Evolutionary conservation across 2,888 invertebrate genomes (phyloP), one percentile per base, ranked within the genome.

Genomic region (Cerastis rubricosa): DNA sequence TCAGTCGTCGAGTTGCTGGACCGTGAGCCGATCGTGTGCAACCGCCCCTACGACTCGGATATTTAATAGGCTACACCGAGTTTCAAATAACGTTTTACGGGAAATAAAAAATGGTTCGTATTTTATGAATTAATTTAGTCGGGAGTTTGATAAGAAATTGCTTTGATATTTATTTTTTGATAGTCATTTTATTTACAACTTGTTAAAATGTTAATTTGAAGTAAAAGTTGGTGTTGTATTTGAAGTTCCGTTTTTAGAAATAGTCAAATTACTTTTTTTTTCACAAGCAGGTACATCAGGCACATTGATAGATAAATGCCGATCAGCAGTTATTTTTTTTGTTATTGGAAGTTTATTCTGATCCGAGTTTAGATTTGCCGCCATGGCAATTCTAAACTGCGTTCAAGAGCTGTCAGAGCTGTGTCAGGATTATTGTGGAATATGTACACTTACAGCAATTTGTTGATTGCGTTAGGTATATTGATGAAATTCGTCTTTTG

Each of bases 61-160:
- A 85, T 85, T 76, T 69, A 74, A 83, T 74, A 71, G 64, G 72
- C 79, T 43, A 69, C 65, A 66, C 43, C 17, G 17, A 78, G 57
- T 78, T 81, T 83, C 66, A 49, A 74, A 82, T 79, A 84, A 59
- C 70, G 63, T 78, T 80, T 73, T 12, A 76, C 25, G 40, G 70
- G 67, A 68, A 74, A 68, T 61, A 57, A 29, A 57, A 54, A 76
- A 76, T 51, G 63, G n/a, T 51, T 82, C 22, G 47, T 49, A 77
- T 83, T 72, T 81, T 19, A 49, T 47, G 7, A 68, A 73, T 81
- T 74, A 80, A 57, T 80, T 73, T 25, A 8, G 29, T 8, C 12
- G 0, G 6, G 35, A 2, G 0, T 81, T 68, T 68, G 22, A 5
- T 35, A 43, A 11, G 4, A 43, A 67, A 63, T 68, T 43, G 57